A percentile compares a stretch with the other conserved stretches of the same genome.
These are phyloP conservation scores for Caenorhabditis plicata DNA, from an alignment of 2,888 invertebrate genomes.

Conservation along the genomic window DNA sequence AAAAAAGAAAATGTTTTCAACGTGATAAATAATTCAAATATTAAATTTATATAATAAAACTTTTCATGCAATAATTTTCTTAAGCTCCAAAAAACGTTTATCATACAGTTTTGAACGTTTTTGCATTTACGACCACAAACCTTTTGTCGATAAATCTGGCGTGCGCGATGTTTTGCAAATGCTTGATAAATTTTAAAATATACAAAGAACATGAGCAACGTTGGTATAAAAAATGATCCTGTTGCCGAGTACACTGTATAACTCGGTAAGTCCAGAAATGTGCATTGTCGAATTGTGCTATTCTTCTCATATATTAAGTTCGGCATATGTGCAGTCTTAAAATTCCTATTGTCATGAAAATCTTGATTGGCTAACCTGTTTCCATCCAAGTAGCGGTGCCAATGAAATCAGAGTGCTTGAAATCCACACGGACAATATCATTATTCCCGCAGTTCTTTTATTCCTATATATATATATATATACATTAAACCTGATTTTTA, in stretches of 20 bases:
- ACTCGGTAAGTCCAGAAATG: slow-evolving; percentile 65
- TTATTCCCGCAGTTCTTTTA: slow-evolving; percentile 65
- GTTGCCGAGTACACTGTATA: slow-evolving; percentile 68
- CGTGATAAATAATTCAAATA: too few relatives aligned
- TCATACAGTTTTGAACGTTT: not conserved
- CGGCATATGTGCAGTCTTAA: slow-evolving; percentile 37
- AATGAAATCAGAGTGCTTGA: slow-evolving; percentile 68
- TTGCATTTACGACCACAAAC: slow-evolving; percentile 34
- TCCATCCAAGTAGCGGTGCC: slow-evolving; percentile 69
- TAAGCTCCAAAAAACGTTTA: not conserved
- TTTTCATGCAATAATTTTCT: not conserved
- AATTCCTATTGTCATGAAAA: slow-evolving; percentile 3
- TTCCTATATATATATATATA: too few relatives aligned
- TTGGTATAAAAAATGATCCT: slow-evolving; percentile 96
- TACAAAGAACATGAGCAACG: slow-evolving; percentile 98
- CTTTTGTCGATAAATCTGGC: slow-evolving; percentile 66
- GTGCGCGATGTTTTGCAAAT: slow-evolving; percentile 66
- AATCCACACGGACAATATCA: slow-evolving; percentile 68
- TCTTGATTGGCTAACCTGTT: slow-evolving; percentile 49
- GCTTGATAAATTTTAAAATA: slow-evolving; percentile 88
- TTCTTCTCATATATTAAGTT: slow-evolving; percentile 44
- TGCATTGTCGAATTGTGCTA: slow-evolving; percentile 49
- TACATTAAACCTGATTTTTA: too few relatives aligned
- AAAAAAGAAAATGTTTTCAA: too few relatives aligned
- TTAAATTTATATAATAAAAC: slow-evolving; percentile 1